Conservation (phyloP, 2,797 vertebrate species). For the Trematomus bernacchii region DNA sequence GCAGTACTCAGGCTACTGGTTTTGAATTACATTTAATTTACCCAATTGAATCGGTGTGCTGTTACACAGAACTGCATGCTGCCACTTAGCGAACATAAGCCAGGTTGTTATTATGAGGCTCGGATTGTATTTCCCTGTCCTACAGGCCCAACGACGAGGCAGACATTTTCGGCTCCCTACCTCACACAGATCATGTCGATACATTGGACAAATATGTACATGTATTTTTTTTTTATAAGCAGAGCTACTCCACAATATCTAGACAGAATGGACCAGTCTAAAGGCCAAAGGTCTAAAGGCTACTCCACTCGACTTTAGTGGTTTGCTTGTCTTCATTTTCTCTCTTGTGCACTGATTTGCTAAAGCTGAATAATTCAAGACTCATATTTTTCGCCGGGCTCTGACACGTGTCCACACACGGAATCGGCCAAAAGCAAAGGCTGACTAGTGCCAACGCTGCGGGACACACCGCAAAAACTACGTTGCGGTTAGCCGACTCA, state of each 20-base stretch:
- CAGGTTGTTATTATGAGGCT: not conserved
- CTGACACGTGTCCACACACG: too few species aligned
- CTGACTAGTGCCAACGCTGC: too few species aligned
- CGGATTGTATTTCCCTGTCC: not conserved
- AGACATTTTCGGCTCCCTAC: not conserved
- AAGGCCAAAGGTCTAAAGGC: too few species aligned
- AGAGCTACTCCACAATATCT: not conserved
- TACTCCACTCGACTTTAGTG: too few species aligned
- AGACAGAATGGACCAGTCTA: too few species aligned
- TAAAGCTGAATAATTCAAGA: too few species aligned
- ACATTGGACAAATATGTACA: not conserved
- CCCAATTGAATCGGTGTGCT: not conserved
- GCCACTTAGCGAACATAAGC: not conserved
- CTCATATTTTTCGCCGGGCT: too few species aligned
- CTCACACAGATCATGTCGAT: not conserved
- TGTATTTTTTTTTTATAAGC: not conserved
- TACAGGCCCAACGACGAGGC: not conserved
- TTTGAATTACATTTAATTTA: conserved; percentile 11
- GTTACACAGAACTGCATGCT: not conserved
- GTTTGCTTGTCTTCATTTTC: too few species aligned
- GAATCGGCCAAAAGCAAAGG: too few species aligned
- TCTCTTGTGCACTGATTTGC: too few species aligned
- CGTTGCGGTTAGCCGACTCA: too few species aligned
- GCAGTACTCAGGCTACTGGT: not conserved
- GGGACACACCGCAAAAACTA: too few species aligned